phyloP scores from a whole-genome alignment of 1,140 invertebrate genomes.

The Neodiprion virginianus region DNA sequence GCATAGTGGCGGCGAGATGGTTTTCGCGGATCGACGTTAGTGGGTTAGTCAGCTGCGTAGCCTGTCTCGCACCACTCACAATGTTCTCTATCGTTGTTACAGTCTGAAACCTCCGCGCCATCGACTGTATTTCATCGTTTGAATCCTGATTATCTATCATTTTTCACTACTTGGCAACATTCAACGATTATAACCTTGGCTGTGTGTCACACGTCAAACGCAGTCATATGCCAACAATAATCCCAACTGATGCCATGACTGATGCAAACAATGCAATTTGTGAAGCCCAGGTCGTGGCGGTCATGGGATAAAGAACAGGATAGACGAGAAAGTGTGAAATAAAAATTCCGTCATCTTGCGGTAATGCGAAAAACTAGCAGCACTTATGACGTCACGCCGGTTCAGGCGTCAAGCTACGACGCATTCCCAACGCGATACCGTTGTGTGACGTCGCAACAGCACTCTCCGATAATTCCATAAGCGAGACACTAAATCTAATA shows the following conservation, averaged over 20 bases:
- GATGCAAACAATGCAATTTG: neutral
- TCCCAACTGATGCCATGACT: neutral
- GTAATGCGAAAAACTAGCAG: too few relatives aligned
- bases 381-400: too few relatives aligned
- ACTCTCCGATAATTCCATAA: too few relatives aligned
- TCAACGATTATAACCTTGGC: neutral
- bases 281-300: neutral
- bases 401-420: too few relatives aligned
- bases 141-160: conserved; percentile 34
- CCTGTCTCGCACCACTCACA: conserved; percentile 12
- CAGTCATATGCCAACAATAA: neutral
- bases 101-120: conserved; percentile 27
- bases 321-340: too few relatives aligned
- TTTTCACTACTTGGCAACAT: neutral
- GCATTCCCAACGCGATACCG: too few relatives aligned
- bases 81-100: conserved; percentile 25
- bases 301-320: too few relatives aligned
- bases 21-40: too few relatives aligned
- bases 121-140: conserved; percentile 29
- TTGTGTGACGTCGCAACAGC: too few relatives aligned
- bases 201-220: neutral
- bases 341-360: too few relatives aligned
- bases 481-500: too few relatives aligned
- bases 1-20: too few relatives aligned
- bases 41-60: neutral